phyloP scores from a whole-genome alignment of 2,888 invertebrate species.

The Callimorpha dominula region DNA sequence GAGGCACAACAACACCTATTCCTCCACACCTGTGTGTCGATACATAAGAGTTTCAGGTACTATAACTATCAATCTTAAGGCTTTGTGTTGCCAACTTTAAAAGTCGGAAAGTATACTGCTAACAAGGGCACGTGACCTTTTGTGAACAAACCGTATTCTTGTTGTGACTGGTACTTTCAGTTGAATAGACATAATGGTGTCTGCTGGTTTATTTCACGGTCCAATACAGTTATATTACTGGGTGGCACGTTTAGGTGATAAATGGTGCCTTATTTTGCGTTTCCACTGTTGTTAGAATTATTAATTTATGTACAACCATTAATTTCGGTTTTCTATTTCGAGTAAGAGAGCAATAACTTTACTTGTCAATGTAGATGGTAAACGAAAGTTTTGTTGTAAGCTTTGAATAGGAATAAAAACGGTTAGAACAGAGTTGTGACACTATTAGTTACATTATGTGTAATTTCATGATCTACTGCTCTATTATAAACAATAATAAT shows the following conservation, averaged over 20 bases:
- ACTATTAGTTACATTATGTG: no score
- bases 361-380: neutral
- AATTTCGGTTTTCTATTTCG: neutral
- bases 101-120: conserved; percentile 20
- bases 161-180: conserved; percentile 28
- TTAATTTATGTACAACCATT: neutral
- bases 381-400: neutral
- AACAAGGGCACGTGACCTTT: conserved; percentile 19
- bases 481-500: no score
- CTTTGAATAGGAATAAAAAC: neutral
- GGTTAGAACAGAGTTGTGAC: no score
- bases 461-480: no score
- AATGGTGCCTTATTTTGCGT: neutral
- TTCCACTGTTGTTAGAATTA: neutral
- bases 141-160: conserved; percentile 20
- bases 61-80: conserved; percentile 19
- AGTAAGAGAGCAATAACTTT: neutral
- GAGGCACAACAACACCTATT: neutral
- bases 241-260: neutral
- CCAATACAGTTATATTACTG: conserved; percentile 1
- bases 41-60: neutral
- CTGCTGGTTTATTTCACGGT: conserved; percentile 33
- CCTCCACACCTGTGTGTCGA: neutral
- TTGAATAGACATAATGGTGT: conserved; percentile 15
- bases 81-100: conserved; percentile 15